phyloP scores from a whole-genome alignment of 2,797 vertebrate genomes.

The Halcyon chelicuti region DNA sequence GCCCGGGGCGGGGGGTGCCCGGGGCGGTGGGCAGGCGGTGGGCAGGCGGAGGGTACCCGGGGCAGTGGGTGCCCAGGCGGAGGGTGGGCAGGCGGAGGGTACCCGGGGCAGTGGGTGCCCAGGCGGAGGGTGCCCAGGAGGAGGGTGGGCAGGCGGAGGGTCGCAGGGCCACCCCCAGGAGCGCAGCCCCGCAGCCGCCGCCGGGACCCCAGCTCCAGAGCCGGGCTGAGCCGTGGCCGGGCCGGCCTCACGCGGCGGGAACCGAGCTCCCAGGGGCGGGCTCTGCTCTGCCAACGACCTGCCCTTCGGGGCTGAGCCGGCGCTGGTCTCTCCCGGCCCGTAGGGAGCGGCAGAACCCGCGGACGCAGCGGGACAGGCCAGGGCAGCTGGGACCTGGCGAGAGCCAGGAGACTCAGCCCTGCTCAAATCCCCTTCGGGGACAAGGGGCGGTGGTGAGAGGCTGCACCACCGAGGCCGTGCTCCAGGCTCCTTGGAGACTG shows the following conservation, averaged over 20 bases:
- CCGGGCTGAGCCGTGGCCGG: background rate
- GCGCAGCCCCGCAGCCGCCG: background rate
- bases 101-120: no score
- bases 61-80: no score
- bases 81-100: no score
- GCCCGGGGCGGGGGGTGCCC: no score
- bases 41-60: no score
- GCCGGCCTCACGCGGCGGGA: background rate
- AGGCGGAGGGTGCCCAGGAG: no score
- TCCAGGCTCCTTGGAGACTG: background rate
- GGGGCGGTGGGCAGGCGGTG: no score
- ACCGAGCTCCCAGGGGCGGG: background rate
- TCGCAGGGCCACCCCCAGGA: background rate
- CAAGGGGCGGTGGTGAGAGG: background rate
- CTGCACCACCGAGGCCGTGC: background rate
- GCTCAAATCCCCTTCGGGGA: background rate
- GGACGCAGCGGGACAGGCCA: accelerated
- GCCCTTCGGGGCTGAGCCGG: no score
- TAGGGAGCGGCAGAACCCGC: accelerated
- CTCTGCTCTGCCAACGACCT: background rate
- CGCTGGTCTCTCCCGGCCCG: background rate
- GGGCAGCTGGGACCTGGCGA: background rate
- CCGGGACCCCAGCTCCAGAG: no score
- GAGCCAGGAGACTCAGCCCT: background rate
- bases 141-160: no score